Evolutionary conservation across 2,888 invertebrate species (phyloP).

Genomic region (Catocala sponsa): DNA sequence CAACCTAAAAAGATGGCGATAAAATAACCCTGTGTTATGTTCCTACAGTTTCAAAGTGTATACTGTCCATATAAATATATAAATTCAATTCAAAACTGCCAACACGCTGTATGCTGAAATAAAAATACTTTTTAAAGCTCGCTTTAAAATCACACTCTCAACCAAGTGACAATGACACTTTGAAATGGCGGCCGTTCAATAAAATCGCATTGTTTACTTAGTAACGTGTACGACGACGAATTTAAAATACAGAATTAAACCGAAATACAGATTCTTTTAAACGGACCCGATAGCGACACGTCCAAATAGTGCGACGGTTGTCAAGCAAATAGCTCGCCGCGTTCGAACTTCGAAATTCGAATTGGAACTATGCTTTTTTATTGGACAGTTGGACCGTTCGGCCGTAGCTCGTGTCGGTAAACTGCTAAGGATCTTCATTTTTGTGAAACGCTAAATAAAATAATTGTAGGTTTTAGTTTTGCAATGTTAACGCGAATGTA

Average conservation of each 20-base stretch:
- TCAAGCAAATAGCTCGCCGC: slow-evolving; percentile 45
- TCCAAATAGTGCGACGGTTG: slow-evolving; percentile 50
- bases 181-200: slow-evolving; percentile 4
- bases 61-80: too few relatives aligned
- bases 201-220: slow-evolving; percentile 10
- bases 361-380: slow-evolving; percentile 42
- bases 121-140: background rate
- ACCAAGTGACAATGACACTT: background rate
- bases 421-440: slow-evolving; percentile 37
- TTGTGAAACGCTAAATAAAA: slow-evolving; percentile 29
- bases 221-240: slow-evolving; percentile 24
- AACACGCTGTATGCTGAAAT: background rate
- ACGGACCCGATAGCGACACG: slow-evolving; percentile 33
- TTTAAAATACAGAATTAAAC: slow-evolving; percentile 30
- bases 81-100: background rate
- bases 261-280: slow-evolving; percentile 24
- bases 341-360: slow-evolving; percentile 54
- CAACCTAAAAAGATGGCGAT: too few relatives aligned
- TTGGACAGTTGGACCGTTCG: slow-evolving; percentile 29
- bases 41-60: too few relatives aligned
- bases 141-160: background rate
- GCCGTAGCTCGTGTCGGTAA: slow-evolving; percentile 22
- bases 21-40: too few relatives aligned
- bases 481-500: too few relatives aligned
- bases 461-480: background rate